These are phyloP conservation scores for Nyctibius grandis DNA, from an alignment of 2,797 vertebrate species.

Conservation along the genomic window DNA sequence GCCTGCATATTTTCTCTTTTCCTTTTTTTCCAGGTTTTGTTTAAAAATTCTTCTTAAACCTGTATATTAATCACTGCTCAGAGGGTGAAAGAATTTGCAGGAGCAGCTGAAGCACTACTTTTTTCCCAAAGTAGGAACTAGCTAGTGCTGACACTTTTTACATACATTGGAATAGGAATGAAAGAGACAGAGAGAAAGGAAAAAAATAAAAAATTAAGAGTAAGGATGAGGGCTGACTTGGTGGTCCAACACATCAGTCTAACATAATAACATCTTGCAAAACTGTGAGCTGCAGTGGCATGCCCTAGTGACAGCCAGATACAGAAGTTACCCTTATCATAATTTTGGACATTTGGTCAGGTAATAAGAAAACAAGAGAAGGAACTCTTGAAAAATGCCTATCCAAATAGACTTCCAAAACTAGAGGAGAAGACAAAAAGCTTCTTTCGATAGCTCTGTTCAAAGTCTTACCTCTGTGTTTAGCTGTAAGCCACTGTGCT, in stretches of 20 bases:
- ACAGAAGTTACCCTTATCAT: not conserved
- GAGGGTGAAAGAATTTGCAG: slow-evolving; percentile 51
- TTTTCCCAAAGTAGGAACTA: slow-evolving; percentile 15
- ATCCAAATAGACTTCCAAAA: not conserved
- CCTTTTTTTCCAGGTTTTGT: slow-evolving; percentile 53
- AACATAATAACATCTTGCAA: not conserved
- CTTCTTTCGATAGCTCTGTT: not conserved
- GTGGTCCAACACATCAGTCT: not conserved
- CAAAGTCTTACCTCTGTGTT: not conserved
- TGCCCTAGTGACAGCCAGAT: not conserved
- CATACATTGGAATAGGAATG: not conserved
- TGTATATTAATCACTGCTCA: slow-evolving; percentile 65
- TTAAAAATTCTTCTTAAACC: slow-evolving; percentile 67
- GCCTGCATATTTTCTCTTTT: slow-evolving; percentile 58
- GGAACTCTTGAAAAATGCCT: not conserved
- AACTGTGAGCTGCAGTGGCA: not conserved
- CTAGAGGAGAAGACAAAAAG: not conserved
- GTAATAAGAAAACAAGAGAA: not conserved
- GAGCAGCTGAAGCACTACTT: slow-evolving; percentile 31
- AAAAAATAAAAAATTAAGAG: not conserved
- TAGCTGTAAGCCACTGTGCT: not conserved
- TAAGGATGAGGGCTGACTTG: not conserved
- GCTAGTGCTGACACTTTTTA: slow-evolving; percentile 9
- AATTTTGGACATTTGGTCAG: not conserved
- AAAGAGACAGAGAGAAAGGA: not conserved